Evolutionary conservation across 1,140 invertebrate genomes (phyloP), one percentile per base, ranked within the genome.

Genomic region (Helicoverpa zea): DNA sequence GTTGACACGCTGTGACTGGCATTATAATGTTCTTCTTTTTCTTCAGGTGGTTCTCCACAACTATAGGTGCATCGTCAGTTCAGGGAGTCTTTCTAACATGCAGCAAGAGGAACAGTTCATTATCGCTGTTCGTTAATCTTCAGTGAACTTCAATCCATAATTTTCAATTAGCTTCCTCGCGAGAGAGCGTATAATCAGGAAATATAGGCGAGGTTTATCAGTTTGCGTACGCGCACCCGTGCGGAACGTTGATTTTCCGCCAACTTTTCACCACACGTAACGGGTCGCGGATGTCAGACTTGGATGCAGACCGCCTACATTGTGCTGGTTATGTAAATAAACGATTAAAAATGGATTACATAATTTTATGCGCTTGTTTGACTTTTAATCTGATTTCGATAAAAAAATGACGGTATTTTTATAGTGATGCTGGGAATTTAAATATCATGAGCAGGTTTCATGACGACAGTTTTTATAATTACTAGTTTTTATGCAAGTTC

Each of bases 121-220:
- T 23, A 23, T 2, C 23, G 23, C 23, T 49, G 11, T 63, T 23
- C 12, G 13, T 70, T 23, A 51, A 49, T 3, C 35, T 64, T 0
- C 30, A 70, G 16, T 70, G 49, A 54, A 14, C 3, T 30, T 23
- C 23, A 35, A 64, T 64, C 61, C 7, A 12, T 18, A 77, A 79
- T 77, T 81, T 80, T 78, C 49, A 49, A 80, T 54, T 16, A 68
- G 72, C 68, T 77, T 78, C 80, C 80, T 78, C 29, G 35, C 49
- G 49, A 30, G 58, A 54, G 56, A 81, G 68, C 30, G 49, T 73
- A 58, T 78, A 81, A 81, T 81, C 54, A 81, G 80, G 80, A 81
- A 81, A 77, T 66, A 59, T 47, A 16, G 51, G 59, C 16, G 58
- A 73, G 70, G 47, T 77, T 76, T 77, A 80, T 63, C 49, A 49